A percentile compares a stretch with the other conserved stretches of the same genome.
phyloP scores from a whole-genome alignment of 2,113 vertebrate species.

The Melanotaenia duboulayi region DNA sequence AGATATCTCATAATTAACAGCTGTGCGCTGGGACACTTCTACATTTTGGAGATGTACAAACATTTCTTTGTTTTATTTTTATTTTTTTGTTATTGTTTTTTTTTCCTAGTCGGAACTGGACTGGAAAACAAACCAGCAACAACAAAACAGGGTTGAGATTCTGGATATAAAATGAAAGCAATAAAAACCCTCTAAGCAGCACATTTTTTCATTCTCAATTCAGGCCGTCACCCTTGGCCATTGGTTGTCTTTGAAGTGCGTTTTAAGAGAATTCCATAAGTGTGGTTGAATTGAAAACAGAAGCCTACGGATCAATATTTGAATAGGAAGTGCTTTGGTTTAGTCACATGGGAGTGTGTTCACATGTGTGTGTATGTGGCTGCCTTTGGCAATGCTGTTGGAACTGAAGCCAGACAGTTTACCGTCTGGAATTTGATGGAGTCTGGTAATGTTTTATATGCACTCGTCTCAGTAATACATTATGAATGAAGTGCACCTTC shows the following conservation, averaged over 20 bases:
- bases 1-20: no score
- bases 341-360: constrained; percentile 43
- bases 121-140: no score
- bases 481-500: constrained; percentile 70
- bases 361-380: constrained; percentile 25
- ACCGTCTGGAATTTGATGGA: constrained; percentile 67
- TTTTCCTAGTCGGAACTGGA: no score
- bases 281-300: constrained; percentile 62
- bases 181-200: no score
- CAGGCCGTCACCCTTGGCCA: constrained; percentile 21
- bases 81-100: no score
- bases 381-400: constrained; percentile 57
- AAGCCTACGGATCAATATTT: constrained; percentile 72
- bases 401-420: constrained; percentile 63
- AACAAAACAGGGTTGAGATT: no score
- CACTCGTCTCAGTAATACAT: constrained; percentile 55
- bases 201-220: not conserved
- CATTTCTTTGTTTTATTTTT: no score
- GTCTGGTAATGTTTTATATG: constrained; percentile 65
- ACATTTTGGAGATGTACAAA: no score
- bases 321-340: constrained; percentile 68
- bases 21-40: no score
- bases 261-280: constrained; percentile 62
- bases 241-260: constrained; percentile 31
- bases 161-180: no score